Conservation (phyloP, 2,797 vertebrate species). For the Molossus molossus region DNA sequence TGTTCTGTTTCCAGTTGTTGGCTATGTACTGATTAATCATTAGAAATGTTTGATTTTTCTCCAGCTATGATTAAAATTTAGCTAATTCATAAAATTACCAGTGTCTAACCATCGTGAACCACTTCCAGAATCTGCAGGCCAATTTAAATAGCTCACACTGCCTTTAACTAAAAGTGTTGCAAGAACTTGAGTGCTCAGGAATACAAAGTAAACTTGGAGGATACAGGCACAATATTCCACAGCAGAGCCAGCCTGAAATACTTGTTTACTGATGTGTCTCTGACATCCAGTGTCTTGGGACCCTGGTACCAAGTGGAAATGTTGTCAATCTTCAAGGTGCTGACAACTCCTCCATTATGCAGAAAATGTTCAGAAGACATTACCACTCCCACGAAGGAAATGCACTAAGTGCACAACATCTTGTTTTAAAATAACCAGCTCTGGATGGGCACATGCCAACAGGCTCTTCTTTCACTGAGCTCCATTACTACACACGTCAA, state of each 20-base stretch:
- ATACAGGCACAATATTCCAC: neutral
- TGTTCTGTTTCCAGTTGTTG: neutral
- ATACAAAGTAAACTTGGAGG: neutral
- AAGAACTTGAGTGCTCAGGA: constrained; percentile 9
- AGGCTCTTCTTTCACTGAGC: neutral
- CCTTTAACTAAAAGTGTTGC: neutral
- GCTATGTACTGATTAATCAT: neutral
- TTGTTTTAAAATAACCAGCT: constrained; percentile 50
- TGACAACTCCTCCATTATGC: neutral
- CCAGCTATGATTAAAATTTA: neutral
- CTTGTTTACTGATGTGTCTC: neutral
- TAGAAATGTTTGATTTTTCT: constrained; percentile 44
- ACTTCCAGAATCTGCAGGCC: constrained; percentile 24
- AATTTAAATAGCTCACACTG: neutral
- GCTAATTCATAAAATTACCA: constrained; percentile 46
- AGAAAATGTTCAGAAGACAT: constrained; percentile 11
- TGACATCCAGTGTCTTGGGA: neutral
- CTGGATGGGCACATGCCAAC: neutral
- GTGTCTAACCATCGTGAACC: neutral
- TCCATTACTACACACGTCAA: neutral
- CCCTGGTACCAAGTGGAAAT: neutral
- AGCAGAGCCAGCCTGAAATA: neutral
- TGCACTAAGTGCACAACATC: neutral
- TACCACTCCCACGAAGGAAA: neutral
- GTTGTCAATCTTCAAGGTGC: neutral